A percentile compares a stretch with the other conserved stretches of the same genome.
Evolutionary conservation across 2,113 vertebrate genomes (phyloP).

Genomic region (Pleuronectes platessa): DNA sequence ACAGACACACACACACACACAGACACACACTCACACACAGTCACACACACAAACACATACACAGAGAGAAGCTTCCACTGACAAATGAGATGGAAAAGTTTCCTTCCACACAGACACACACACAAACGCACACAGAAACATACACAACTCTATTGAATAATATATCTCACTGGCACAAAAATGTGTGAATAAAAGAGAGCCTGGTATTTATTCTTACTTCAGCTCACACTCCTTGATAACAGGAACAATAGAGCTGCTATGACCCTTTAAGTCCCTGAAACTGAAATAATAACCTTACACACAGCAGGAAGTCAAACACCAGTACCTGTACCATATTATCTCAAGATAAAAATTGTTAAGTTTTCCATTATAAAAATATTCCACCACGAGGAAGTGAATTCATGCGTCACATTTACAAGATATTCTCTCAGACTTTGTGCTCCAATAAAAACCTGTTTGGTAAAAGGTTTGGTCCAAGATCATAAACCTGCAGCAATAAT

Average conservation of each 20-base stretch:
- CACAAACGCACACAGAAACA: neutral
- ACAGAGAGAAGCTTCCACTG: slow-evolving; percentile 42
- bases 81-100: slow-evolving; percentile 46
- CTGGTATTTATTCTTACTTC: slow-evolving; percentile 4
- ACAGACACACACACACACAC: slow-evolving; percentile 17
- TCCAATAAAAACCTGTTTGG: slow-evolving; percentile 35
- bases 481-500: neutral
- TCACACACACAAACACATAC: slow-evolving; percentile 14
- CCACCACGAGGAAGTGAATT: neutral
- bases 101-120: slow-evolving; percentile 11
- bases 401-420: neutral
- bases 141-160: slow-evolving; percentile 28
- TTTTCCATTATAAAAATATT: neutral
- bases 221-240: slow-evolving; percentile 36
- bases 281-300: slow-evolving; percentile 5
- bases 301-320: neutral
- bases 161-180: slow-evolving; percentile 13
- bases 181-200: slow-evolving; percentile 21
- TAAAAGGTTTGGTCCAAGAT: too few species aligned
- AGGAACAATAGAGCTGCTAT: slow-evolving; percentile 30
- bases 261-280: slow-evolving; percentile 30
- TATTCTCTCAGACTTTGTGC: neutral
- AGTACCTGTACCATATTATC: neutral
- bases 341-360: neutral
- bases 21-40: neutral